A percentile compares a stretch with the other conserved stretches of the same genome.
phyloP scores from a whole-genome alignment of 1,140 invertebrate genomes.

The Eubasilissa regina region DNA sequence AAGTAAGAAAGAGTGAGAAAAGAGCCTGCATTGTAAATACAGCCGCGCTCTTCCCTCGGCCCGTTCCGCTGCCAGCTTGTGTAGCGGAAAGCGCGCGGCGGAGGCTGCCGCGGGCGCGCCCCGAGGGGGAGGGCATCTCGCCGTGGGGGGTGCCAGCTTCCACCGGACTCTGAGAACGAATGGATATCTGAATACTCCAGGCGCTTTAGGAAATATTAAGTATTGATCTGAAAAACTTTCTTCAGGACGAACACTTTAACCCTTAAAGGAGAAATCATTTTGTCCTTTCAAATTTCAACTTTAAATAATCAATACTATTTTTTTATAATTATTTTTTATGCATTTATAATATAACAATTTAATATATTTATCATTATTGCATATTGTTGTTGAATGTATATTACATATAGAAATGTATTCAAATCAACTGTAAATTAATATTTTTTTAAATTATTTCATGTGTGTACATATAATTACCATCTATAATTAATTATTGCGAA shows the following conservation, averaged over 20 bases:
- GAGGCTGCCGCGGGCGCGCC: background rate
- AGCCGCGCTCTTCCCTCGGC: background rate
- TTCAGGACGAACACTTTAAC: constrained; percentile 19
- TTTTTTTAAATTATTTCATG: too few species aligned
- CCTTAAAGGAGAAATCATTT: too few species aligned
- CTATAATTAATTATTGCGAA: too few species aligned
- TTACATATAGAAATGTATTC: too few species aligned
- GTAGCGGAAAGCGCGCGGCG: background rate
- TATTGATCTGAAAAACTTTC: constrained; percentile 58
- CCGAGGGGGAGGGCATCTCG: background rate
- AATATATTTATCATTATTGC: too few species aligned
- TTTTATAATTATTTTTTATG: too few species aligned
- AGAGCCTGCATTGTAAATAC: background rate
- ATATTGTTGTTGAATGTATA: too few species aligned
- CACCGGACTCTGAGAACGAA: background rate
- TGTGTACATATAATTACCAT: too few species aligned
- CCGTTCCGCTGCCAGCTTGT: background rate
- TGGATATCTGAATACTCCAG: constrained; percentile 7
- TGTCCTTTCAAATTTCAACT: too few species aligned
- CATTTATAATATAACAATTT: too few species aligned
- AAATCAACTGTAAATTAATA: too few species aligned
- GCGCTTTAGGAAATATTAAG: constrained; percentile 59
- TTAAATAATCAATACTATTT: too few species aligned
- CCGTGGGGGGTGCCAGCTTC: background rate
- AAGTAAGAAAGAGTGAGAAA: constrained; percentile 38